Evolutionary conservation across 1,140 invertebrate genomes (phyloP), one percentile per base, ranked within the genome.

Genomic region (Tetragnatha versicolor): DNA sequence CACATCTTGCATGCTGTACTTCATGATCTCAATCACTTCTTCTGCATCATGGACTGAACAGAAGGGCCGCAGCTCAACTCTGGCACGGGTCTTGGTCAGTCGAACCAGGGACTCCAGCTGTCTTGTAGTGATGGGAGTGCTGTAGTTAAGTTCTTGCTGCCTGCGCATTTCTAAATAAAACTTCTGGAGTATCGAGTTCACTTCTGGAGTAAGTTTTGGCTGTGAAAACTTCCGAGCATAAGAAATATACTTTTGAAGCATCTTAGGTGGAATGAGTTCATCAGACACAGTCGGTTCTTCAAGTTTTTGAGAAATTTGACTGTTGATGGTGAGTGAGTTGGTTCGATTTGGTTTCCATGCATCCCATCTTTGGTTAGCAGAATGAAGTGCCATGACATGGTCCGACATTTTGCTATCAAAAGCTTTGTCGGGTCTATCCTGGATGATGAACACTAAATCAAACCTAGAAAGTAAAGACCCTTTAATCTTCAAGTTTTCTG

Each of bases 141-240:
- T 87, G 82, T 89, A 89, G 69, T 84, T 84, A 55, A 85, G 85
- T 81, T 93, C 89, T 84, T 91, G 91, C 72, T 90, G 88, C 82
- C 88, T 87, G 27, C 94, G 87, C 42, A 98, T 87, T 79, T 93
- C 88, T 22, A 96, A 85, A 85, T 97, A 98, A 87, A 94, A 97
- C 7, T 92, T 85, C 85, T 93, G 90, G 12, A 98, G 83, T 6
- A 91, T 85, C 73, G 87, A 85, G 5, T 90, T 90, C 20, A 95
- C 94, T 60, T 90, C 90, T 22, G 83, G 83, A 58, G 90, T 91
- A 55, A 98, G 86, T 83, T 90, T 90, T 14, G 96, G 94, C 81
- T 92, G 90, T 0, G 97, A 93, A 87, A 96, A 95, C 85, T 95
- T 92, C 68, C 92, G 90, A 0, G 95, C 94, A 87, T 97, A 98